Conservation (phyloP, 2,113 vertebrate species). For the Xenopus laevis region DNA sequence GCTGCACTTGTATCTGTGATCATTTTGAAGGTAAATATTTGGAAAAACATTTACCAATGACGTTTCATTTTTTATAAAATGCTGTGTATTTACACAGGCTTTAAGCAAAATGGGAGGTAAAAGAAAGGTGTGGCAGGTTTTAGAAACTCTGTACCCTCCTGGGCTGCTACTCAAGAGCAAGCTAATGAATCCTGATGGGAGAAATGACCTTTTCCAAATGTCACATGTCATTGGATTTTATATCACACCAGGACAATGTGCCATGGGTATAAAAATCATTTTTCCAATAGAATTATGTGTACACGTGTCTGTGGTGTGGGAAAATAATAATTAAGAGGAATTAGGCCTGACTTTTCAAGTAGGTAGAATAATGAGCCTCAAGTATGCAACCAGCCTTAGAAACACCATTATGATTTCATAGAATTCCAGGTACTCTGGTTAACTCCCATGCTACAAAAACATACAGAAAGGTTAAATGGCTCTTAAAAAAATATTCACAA, state of each 20-base stretch:
- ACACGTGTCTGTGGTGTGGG: conserved; percentile 49
- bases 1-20: too few relatives aligned
- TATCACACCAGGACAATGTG: conserved; percentile 97
- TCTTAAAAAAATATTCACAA: too few relatives aligned
- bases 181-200: conserved; percentile 84
- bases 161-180: conserved; percentile 60
- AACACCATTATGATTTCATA: too few relatives aligned
- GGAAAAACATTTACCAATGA: too few relatives aligned
- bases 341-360: conserved; percentile 39
- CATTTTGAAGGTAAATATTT: too few relatives aligned
- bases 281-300: conserved; percentile 84
- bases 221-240: conserved; percentile 99
- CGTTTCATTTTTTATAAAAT: too few relatives aligned
- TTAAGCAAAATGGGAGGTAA: not conserved
- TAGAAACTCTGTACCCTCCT: conserved; percentile 45
- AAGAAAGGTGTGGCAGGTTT: conserved; percentile 44
- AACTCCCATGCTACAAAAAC: too few relatives aligned
- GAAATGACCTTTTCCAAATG: conserved; percentile 99
- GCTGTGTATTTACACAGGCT: not conserved
- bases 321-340: conserved; percentile 59
- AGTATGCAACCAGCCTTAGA: too few relatives aligned
- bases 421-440: too few relatives aligned
- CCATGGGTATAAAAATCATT: conserved; percentile 98
- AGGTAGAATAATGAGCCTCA: conserved; percentile 18
- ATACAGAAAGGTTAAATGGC: too few relatives aligned